Conservation (phyloP, 2,888 invertebrate genomes). For the Apodemia hepburni region DNA sequence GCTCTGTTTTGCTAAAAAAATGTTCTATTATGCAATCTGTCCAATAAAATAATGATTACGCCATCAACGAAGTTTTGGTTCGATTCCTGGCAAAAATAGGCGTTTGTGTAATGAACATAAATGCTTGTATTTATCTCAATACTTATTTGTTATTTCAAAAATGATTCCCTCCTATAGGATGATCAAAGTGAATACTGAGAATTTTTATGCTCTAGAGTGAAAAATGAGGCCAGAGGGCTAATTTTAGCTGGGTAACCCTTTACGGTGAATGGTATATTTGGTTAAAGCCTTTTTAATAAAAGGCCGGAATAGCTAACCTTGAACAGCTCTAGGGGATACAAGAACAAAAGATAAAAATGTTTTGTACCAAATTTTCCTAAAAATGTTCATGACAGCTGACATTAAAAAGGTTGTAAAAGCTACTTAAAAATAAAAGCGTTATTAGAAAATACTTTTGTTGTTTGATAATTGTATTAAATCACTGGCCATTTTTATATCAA, state of each 20-base stretch:
- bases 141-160: too few species aligned
- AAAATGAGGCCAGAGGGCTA: not conserved
- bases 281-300: conserved; percentile 4
- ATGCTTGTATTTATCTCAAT: too few species aligned
- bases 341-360: conserved; percentile 8
- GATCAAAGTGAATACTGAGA: not conserved
- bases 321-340: not conserved
- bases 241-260: not conserved
- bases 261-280: not conserved
- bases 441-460: not conserved
- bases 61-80: too few species aligned
- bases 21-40: too few species aligned
- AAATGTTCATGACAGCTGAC: not conserved
- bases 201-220: not conserved
- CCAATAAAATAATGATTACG: too few species aligned
- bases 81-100: too few species aligned
- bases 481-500: too few species aligned
- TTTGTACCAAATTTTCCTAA: conserved; percentile 1
- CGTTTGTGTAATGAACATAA: too few species aligned
- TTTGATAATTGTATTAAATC: too few species aligned
- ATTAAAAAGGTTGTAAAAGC: not conserved
- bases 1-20: too few species aligned
- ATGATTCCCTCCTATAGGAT: not conserved
- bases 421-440: not conserved
- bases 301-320: conserved; percentile 4